Evolutionary conservation across 1,140 invertebrate species (phyloP).

Genomic region (Drosophila gunungcola): DNA sequence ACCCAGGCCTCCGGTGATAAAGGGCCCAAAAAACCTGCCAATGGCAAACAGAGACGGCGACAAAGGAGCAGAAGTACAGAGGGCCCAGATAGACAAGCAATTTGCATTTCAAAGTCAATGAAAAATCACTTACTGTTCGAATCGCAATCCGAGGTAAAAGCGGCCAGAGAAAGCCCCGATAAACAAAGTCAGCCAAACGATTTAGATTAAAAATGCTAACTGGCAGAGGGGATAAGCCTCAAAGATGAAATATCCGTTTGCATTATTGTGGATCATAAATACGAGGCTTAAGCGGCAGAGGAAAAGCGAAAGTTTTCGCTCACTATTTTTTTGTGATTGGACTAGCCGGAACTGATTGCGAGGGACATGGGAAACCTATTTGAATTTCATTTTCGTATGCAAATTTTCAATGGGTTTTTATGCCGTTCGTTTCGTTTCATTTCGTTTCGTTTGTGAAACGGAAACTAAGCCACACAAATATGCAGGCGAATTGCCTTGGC

Average conservation of each 20-base stretch:
- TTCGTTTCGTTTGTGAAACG: conserved; percentile 64
- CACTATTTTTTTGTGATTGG: conserved; percentile 21
- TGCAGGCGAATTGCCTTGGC: conserved; percentile 67
- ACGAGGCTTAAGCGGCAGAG: conserved; percentile 13
- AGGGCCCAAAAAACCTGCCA: conserved; percentile 26
- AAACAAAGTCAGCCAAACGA: conserved; percentile 34
- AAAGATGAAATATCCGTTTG: conserved; percentile 31
- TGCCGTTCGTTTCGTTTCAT: conserved; percentile 70
- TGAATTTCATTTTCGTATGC: conserved; percentile 81
- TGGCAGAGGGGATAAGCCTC: background rate
- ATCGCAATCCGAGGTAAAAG: conserved; percentile 34
- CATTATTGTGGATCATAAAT: conserved; percentile 35
- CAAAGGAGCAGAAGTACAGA: too few relatives aligned
- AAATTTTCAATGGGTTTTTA: conserved; percentile 80
- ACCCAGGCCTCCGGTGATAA: conserved; percentile 9
- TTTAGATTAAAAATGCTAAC: conserved; percentile 35
- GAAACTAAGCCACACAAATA: conserved; percentile 80
- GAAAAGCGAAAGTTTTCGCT: conserved; percentile 43
- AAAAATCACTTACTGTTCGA: conserved; percentile 70
- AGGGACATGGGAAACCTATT: conserved; percentile 68
- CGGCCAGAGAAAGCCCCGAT: conserved; percentile 15
- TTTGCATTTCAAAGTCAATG: conserved; percentile 80
- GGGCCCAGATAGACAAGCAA: conserved; percentile 31
- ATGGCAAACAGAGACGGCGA: background rate
- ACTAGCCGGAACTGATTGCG: conserved; percentile 32